These are phyloP conservation scores for Oncopeltus fasciatus DNA, from an alignment of 1,140 invertebrate genomes.

Conservation along the genomic window DNA sequence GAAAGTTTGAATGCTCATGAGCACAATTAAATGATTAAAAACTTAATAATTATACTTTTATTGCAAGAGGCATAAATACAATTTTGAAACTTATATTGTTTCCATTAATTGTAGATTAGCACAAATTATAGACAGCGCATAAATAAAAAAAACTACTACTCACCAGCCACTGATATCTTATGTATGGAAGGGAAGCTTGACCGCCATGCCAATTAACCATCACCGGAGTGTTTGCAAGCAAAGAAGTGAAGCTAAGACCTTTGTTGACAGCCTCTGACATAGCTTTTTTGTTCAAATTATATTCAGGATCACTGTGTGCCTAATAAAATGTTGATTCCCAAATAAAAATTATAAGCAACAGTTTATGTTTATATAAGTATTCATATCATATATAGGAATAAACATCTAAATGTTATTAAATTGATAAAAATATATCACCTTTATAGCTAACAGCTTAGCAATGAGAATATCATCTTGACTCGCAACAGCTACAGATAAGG, in stretches of 20 bases:
- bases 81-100: no score
- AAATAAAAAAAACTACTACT: no score
- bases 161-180: slow-evolving; percentile 68
- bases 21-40: no score
- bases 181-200: slow-evolving; percentile 51
- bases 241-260: slow-evolving; percentile 57
- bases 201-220: slow-evolving; percentile 87
- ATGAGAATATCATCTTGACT: slow-evolving; percentile 50
- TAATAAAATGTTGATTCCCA: slow-evolving; percentile 23
- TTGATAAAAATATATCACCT: slow-evolving; percentile 36
- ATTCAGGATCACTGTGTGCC: slow-evolving; percentile 69
- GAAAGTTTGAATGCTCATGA: no score
- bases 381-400: not conserved
- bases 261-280: slow-evolving; percentile 49
- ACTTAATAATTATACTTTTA: not conserved
- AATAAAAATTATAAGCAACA: no score
- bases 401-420: no score
- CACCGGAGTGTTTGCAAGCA: slow-evolving; percentile 73
- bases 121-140: no score
- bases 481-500: slow-evolving; percentile 52
- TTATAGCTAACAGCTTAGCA: slow-evolving; percentile 59
- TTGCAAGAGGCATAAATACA: no score
- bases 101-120: no score
- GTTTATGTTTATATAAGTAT: no score
- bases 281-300: slow-evolving; percentile 73